Percentiles rank a stretch among this genome's conserved stretches.
phyloP scores from a whole-genome alignment of 2,888 invertebrate species.

The Linnaemya tessellans region DNA sequence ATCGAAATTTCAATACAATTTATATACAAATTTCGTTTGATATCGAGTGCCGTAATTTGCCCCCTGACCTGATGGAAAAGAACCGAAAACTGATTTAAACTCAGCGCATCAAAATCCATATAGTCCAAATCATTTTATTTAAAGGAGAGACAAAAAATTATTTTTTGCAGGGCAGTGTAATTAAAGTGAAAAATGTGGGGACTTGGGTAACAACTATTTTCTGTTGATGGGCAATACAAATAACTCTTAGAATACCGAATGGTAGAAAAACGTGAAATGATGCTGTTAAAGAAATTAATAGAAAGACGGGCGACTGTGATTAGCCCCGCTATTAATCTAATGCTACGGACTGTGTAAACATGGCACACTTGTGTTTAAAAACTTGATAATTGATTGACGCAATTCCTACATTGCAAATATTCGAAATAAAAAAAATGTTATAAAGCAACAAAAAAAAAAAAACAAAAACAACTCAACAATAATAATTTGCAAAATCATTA shows the following conservation, averaged over 20 bases:
- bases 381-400: slow-evolving; percentile 71
- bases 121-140: no score
- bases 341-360: slow-evolving; percentile 49
- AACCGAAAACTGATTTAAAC: no score
- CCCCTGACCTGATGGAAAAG: no score
- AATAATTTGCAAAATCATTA: slow-evolving; percentile 62
- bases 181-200: no score
- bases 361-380: slow-evolving; percentile 65
- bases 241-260: background rate
- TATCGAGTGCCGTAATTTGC: no score
- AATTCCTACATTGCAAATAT: slow-evolving; percentile 68
- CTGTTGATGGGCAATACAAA: background rate
- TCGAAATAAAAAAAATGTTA: slow-evolving; percentile 27
- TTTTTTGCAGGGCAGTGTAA: no score
- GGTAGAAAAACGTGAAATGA: background rate
- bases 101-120: no score
- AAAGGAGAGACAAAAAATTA: no score
- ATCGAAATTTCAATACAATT: no score
- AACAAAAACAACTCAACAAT: no score
- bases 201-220: no score
- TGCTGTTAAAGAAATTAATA: background rate
- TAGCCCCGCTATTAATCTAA: slow-evolving; percentile 12
- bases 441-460: slow-evolving; percentile 28
- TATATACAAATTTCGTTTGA: no score
- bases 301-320: background rate